Evolutionary conservation across 1,140 invertebrate genomes (phyloP).

Genomic region (Bombus ignitus): DNA sequence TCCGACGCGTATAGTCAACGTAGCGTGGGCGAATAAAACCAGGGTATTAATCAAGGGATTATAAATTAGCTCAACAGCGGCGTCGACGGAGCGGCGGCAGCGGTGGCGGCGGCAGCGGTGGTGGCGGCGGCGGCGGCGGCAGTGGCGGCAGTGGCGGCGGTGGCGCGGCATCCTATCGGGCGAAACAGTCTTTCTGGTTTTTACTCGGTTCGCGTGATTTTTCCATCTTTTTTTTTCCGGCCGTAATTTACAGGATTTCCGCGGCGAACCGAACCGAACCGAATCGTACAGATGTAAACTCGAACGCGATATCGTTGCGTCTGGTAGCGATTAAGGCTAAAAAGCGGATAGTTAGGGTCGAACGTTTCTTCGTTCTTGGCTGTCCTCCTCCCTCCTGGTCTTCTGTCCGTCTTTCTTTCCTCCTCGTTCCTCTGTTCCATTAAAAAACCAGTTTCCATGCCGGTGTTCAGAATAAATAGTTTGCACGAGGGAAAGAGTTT

Average conservation of each 20-base stretch:
- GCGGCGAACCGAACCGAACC: neutral
- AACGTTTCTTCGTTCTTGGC: neutral
- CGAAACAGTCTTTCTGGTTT: no score
- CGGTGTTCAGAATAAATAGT: conserved; percentile 59
- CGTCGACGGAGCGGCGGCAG: no score
- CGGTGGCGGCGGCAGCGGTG: no score
- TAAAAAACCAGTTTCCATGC: conserved; percentile 57
- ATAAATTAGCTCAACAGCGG: neutral
- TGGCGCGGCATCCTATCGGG: no score
- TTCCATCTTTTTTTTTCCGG: no score
- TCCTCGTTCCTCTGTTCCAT: conserved; percentile 36
- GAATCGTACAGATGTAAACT: neutral
- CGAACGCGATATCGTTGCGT: neutral
- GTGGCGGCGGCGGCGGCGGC: no score
- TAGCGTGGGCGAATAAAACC: neutral
- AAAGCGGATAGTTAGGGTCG: conserved; percentile 6
- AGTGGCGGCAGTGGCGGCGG: no score
- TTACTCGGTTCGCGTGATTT: no score
- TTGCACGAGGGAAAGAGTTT: conserved; percentile 57
- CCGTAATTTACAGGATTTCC: neutral
- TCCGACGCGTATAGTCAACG: neutral
- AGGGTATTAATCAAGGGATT: neutral
- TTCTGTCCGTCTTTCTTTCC: neutral
- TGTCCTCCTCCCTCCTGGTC: neutral
- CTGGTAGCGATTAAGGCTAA: conserved; percentile 28